Conservation (phyloP, 2,888 invertebrate genomes). For the Chorisops tibialis region DNA sequence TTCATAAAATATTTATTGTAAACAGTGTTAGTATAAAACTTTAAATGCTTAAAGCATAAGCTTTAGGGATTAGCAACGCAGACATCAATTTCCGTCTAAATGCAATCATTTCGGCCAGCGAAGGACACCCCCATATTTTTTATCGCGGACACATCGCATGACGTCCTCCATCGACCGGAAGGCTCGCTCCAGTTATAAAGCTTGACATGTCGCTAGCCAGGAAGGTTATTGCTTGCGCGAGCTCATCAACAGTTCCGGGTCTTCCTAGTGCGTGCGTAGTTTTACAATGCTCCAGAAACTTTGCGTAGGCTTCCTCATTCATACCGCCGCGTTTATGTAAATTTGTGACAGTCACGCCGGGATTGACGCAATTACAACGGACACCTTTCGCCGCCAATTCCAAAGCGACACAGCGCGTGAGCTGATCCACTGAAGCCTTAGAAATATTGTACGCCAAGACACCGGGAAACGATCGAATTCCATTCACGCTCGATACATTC, state of each 20-base stretch:
- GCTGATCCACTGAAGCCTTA: slow-evolving; percentile 91
- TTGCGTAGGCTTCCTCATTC: slow-evolving; percentile 73
- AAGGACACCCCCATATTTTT: slow-evolving; percentile 35
- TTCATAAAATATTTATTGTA: no score
- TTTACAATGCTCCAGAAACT: slow-evolving; percentile 79
- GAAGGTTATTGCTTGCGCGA: slow-evolving; percentile 87
- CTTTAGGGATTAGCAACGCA: not conserved
- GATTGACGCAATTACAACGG: slow-evolving; percentile 88
- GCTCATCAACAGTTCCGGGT: slow-evolving; percentile 78
- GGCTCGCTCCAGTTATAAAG: slow-evolving; percentile 83
- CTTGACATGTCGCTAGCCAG: slow-evolving; percentile 84
- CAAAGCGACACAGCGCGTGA: slow-evolving; percentile 88
- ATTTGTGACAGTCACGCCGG: slow-evolving; percentile 84
- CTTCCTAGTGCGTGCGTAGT: slow-evolving; percentile 90
- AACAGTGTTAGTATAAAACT: no score
- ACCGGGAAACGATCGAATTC: slow-evolving; percentile 84
- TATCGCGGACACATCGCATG: slow-evolving; percentile 92
- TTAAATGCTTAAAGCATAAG: no score
- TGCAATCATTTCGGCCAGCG: not conserved
- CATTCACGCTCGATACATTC: slow-evolving; percentile 93
- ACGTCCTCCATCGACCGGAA: slow-evolving; percentile 93
- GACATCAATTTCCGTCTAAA: not conserved
- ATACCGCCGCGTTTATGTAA: slow-evolving; percentile 85
- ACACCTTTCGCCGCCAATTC: slow-evolving; percentile 80
- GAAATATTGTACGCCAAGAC: slow-evolving; percentile 90